Base-by-base conservation (phyloP, 2,888 invertebrate genomes). In the Uloborus plumipes region DNA sequence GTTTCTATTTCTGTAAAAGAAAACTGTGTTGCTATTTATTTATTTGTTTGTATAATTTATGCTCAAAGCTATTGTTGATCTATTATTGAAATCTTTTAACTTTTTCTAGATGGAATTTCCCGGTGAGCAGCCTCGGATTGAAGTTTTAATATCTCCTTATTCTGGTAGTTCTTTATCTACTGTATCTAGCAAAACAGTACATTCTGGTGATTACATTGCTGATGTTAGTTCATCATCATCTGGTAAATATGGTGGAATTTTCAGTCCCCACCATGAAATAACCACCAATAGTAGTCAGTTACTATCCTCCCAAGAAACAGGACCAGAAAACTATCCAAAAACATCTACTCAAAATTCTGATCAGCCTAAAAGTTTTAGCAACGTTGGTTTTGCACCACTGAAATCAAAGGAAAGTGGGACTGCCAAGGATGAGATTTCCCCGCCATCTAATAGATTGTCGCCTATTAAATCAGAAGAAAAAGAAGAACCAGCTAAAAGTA, bases 301-400 rank as follows among this genome's bases (percentile, higher is more conserved):
- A 14, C 15, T 64, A 2, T 65, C 72, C 0, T 80, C 79, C 0
- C 79, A 80, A 47, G 79, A 80, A 13, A 65, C 65, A 47, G 47
- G 15, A 4, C 14, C 15, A 39, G 65, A 65, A 20, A 65, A 11
- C 9, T 51, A 22, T 0, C 69, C 55, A 20, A 81, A 74, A 51
- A 81, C 80, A 13, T 81, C 80, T 11, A 81, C 80, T 4, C 80
- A 81, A 50, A 81, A 74, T 20, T 74, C 80, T n/a, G 55, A 69
- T 9, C 26, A 22, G 6, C 51, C 67, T 14, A 55, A 6, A 13
- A 69, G 47, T 53, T 76, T 76, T n/a, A 18, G 20, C 9, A 69
- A 69, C 13, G 22, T 76, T 14, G 39, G 9, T 39, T 39, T 39
- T 11, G 39, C 9, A 39, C 55, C 70, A 18, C 22, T n/a, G 7